Base-by-base conservation (phyloP, 2,113 vertebrate genomes). In the Plestiodon gilberti region DNA sequence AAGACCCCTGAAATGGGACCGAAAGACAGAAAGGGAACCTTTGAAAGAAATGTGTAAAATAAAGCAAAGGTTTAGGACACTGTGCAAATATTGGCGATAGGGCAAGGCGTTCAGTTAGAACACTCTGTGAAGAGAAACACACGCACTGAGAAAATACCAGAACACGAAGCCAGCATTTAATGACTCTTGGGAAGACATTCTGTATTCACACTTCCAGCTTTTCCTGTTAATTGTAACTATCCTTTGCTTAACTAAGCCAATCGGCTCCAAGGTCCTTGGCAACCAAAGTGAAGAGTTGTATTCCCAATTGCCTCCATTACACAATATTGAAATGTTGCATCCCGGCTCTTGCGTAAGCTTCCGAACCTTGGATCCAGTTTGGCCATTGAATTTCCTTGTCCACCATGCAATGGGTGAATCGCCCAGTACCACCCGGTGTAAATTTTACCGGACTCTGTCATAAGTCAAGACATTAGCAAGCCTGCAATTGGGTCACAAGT, bases 341-440 rank as follows among this genome's bases (percentile, higher is more conserved):
- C 70, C 81, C 73, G 83, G 20, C 57, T 62, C 62, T 81, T 33
- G 70, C 38, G 30, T 61, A 86, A 85, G 84, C 59, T 9, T 28
- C 20, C 33, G 48, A 62, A 35, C 74, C 65, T 15, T 40, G 30
- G 85, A 73, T 52, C n/a, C 64, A 25, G 20, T 40, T 6, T 6
- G 73, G 35, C 67, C 64, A 69, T 17, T 85, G 86, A 2, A 18
- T 78, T 14, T 84, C 74, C 71, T 82, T 83, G 71, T 57, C 55
- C 30, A 78, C 43, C 43, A 64, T 33, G 75, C n/a, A 74, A 70
- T 1, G 1, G 1, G 43, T 3, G 62, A 61, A 2, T 86, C 15
- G 87, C 83, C 8, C 78, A 33, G 52, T 77, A 25, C 40, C 43
- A 67, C 74, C 22, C 1, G 13, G 0, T n/a, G 10, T 83, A 76